phyloP scores from a whole-genome alignment of 1,140 invertebrate species.

The Glomeris maerens region DNA sequence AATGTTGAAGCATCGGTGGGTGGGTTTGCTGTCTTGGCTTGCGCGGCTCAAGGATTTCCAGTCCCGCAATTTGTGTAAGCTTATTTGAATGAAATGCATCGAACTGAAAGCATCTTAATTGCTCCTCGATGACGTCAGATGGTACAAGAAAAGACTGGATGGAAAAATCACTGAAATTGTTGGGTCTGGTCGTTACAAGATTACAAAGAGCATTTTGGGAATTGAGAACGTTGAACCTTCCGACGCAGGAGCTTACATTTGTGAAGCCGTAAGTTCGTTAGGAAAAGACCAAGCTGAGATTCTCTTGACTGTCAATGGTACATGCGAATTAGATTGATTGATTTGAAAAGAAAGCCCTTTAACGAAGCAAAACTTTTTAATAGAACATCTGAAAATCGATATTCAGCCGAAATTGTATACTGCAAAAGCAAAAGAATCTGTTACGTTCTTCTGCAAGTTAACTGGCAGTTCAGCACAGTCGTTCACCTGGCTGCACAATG shows the following conservation, averaged over 20 bases:
- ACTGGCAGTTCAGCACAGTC: conserved; percentile 1
- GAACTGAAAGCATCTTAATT: too few relatives aligned
- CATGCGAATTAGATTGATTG: not conserved
- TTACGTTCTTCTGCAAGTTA: not conserved
- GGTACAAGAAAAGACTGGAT: conserved; percentile 27
- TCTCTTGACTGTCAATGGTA: conserved; percentile 4
- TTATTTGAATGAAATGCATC: too few relatives aligned
- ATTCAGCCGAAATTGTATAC: conserved; percentile 1
- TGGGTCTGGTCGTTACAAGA: not conserved
- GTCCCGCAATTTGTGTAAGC: too few relatives aligned
- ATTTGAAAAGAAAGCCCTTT: not conserved
- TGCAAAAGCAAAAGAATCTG: not conserved
- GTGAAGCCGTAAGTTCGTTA: conserved; percentile 1
- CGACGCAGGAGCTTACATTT: conserved; percentile 8
- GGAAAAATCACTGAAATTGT: not conserved
- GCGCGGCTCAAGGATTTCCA: not conserved
- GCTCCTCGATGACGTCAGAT: too few relatives aligned
- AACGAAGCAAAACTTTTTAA: not conserved
- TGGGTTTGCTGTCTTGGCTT: not conserved
- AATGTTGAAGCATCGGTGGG: not conserved
- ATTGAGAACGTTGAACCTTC: not conserved
- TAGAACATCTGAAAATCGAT: not conserved
- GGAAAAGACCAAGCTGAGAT: not conserved
- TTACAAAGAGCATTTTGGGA: not conserved
- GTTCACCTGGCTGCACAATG: conserved; percentile 10